phyloP scores from a whole-genome alignment of 2,113 vertebrate species.

The Colistium nudipinnis region DNA sequence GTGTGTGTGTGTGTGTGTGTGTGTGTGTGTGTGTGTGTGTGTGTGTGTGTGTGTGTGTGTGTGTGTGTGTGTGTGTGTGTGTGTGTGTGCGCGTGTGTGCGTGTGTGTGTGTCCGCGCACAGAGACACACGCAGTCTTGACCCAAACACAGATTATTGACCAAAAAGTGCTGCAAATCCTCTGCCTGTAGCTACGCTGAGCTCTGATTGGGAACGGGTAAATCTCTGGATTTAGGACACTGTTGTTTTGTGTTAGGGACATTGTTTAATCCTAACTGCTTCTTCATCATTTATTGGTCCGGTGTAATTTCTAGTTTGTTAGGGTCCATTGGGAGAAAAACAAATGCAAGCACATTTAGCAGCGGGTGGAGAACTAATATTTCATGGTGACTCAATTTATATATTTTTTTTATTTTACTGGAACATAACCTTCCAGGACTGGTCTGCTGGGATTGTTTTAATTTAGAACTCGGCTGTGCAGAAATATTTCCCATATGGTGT shows the following conservation, averaged over 20 bases:
- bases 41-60: not conserved
- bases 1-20: not conserved
- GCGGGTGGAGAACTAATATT: conserved; percentile 15
- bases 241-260: conserved; percentile 42
- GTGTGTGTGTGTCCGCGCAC: not conserved
- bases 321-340: conserved; percentile 23
- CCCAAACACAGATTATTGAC: conserved; percentile 44
- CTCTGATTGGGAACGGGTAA: conserved; percentile 48
- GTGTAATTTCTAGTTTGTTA: conserved; percentile 13
- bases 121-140: not conserved
- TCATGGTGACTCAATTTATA: conserved; percentile 26
- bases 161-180: conserved; percentile 48
- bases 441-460: conserved; percentile 23
- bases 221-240: conserved; percentile 60
- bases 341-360: not conserved
- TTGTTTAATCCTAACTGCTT: conserved; percentile 27
- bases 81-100: not conserved
- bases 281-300: conserved; percentile 28
- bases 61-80: not conserved
- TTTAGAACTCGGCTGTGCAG: not conserved
- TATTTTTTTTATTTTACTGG: conserved; percentile 21
- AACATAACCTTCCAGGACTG: conserved; percentile 17
- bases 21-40: not conserved
- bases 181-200: conserved; percentile 28
- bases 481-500: conserved; percentile 16